Conservation (phyloP, 2,797 vertebrate genomes). For the Pteropus rufus region DNA sequence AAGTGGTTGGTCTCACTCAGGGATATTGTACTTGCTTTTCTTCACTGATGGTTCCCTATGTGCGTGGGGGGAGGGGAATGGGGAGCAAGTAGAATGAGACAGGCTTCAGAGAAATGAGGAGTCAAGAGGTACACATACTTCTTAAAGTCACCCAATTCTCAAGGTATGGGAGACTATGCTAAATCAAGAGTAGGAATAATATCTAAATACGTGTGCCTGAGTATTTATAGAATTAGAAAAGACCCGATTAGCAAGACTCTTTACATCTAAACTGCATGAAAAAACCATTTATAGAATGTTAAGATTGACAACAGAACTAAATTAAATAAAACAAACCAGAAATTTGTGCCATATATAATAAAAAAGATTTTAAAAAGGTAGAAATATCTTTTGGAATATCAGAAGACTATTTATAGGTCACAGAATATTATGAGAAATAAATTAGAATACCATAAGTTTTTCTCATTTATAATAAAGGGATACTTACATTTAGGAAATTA, state of each 20-base stretch:
- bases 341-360: constrained; percentile 29
- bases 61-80: background rate
- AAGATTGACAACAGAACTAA: background rate
- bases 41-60: background rate
- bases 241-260: background rate
- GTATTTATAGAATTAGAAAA: constrained; percentile 1
- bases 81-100: background rate
- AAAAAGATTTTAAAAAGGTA: background rate
- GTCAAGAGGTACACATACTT: background rate
- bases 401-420: constrained; percentile 10
- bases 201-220: background rate
- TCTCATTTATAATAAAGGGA: constrained; percentile 30
- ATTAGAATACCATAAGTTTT: constrained; percentile 14
- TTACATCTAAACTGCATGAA: constrained; percentile 11
- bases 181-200: constrained; percentile 28
- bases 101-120: constrained; percentile 34
- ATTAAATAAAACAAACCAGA: constrained; percentile 47
- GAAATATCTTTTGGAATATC: background rate
- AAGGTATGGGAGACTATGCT: background rate
- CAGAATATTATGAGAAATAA: constrained; percentile 29
- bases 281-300: background rate
- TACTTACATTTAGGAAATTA: background rate
- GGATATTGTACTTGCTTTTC: constrained; percentile 26
- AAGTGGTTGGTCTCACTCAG: constrained; percentile 1
- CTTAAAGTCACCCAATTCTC: constrained; percentile 13